These are phyloP conservation scores for Callaeas wilsoni DNA, from an alignment of 2,113 vertebrate genomes.

Conservation along the genomic window DNA sequence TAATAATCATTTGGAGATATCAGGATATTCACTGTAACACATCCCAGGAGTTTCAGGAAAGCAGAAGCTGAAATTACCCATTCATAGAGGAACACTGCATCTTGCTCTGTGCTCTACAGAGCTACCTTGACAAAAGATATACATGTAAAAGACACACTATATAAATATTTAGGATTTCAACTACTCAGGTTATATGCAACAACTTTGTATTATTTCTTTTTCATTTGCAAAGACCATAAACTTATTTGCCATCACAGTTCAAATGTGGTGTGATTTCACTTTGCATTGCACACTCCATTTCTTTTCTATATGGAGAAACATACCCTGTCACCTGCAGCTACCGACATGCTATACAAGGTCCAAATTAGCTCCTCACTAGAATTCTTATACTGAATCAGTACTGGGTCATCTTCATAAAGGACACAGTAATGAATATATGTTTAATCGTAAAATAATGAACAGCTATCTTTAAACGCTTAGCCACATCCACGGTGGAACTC, in stretches of 20 bases:
- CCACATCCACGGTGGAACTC: background rate
- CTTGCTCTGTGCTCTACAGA: background rate
- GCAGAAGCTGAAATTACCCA: background rate
- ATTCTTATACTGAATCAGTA: background rate
- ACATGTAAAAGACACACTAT: background rate
- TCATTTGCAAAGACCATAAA: background rate
- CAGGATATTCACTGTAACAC: background rate
- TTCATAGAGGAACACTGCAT: background rate
- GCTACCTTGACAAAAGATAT: background rate
- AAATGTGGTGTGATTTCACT: background rate
- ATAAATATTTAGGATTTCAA: background rate
- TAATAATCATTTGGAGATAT: background rate
- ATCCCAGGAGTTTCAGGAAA: background rate
- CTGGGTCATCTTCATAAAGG: constrained; percentile 25
- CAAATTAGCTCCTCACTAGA: background rate
- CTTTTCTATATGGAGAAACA: background rate
- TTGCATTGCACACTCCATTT: background rate
- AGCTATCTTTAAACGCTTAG: background rate
- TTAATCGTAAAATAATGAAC: constrained; percentile 26
- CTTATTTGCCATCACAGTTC: background rate
- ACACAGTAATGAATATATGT: constrained; percentile 31
- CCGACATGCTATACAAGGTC: background rate
- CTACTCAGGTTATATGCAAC: background rate
- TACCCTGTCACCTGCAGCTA: background rate
- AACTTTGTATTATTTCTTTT: background rate